These are phyloP conservation scores for Melinaea marsaeus DNA, from an alignment of 2,888 invertebrate species.

Conservation along the genomic window DNA sequence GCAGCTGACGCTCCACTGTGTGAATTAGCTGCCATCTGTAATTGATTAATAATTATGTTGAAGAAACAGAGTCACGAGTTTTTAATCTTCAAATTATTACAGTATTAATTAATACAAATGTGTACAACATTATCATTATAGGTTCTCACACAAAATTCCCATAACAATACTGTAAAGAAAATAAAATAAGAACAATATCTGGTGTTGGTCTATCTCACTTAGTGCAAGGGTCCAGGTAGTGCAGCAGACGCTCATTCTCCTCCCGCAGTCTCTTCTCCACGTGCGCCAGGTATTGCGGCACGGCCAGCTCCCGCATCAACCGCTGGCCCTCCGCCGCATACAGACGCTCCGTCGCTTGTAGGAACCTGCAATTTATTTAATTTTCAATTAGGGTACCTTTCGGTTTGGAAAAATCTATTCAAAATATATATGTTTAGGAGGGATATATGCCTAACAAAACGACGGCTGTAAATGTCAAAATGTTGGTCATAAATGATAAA, in stretches of 20 bases:
- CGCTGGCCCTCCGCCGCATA: slow-evolving; percentile 96
- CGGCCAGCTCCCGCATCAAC: slow-evolving; percentile 94
- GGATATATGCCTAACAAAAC: background rate
- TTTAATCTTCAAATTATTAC: background rate
- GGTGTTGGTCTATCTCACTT: slow-evolving; percentile 76
- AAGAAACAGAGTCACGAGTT: background rate
- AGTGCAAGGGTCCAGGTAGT: slow-evolving; percentile 96
- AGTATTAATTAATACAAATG: background rate
- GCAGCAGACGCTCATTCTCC: slow-evolving; percentile 94
- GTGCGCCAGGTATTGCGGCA: slow-evolving; percentile 95
- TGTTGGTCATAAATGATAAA: slow-evolving; percentile 12
- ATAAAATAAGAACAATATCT: background rate
- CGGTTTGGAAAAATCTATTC: no score
- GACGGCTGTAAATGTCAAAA: background rate
- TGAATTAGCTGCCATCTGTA: slow-evolving; percentile 90
- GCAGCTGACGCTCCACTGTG: slow-evolving; percentile 94
- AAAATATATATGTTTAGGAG: no score
- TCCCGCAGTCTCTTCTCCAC: slow-evolving; percentile 96
- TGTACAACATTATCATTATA: no score
- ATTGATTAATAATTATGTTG: slow-evolving; percentile 5
- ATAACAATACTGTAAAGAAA: background rate
- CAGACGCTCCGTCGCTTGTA: slow-evolving; percentile 94
- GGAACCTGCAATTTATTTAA: slow-evolving; percentile 80
- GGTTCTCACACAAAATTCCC: no score
- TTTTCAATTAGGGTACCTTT: background rate